Base-by-base conservation (phyloP, 2,797 vertebrate genomes). In the Tapera naevia region DNA sequence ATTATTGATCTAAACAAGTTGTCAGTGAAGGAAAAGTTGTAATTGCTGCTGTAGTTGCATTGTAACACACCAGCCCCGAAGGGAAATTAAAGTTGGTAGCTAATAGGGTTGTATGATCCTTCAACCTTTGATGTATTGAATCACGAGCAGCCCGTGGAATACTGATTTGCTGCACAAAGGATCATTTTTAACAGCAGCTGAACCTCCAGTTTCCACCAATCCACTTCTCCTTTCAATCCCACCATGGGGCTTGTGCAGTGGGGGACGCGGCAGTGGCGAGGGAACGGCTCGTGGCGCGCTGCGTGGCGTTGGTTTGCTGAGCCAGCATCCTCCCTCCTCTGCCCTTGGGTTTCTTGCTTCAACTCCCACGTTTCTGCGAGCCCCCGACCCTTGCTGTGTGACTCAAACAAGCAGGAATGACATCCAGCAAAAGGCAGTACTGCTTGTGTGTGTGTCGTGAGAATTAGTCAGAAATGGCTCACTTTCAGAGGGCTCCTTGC, bases 1-100 rank as follows among this genome's bases (percentile, higher is more conserved):
- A 86, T 97, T 98, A 98, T 98, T 97, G 97, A 98, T 98, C 97
- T 95, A 96, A 97, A 96, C 96, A 89, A 97, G 96, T 96, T 97
- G 97, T 98, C 97, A 94, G 97, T 71, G 88, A 95, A 97, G 96
- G 96, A 97, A 96, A 97, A 97, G 97, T 98, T 98, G 97, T 98
- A 98, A 98, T 98, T 97, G 97, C 96, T 95, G 94, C 95, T 97
- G 97, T 97, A 97, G 96, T 97, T 98, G 97, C 96, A 96, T 97
- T 98, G 97, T 98, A 97, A 97, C 97, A 96, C 83, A 94, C 80
- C 96, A 97, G 96, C 96, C 97, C 97, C 96, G 96, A 97, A 98
- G 98, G 98, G 97, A 98, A 98, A 98, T 98, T 98, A 97, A 98
- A 97, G 95, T 98, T 97, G 97, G 97, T 89, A 95, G 98, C 96